Evolutionary conservation across 2,888 invertebrate species (phyloP).

Genomic region (Diploptera punctata): DNA sequence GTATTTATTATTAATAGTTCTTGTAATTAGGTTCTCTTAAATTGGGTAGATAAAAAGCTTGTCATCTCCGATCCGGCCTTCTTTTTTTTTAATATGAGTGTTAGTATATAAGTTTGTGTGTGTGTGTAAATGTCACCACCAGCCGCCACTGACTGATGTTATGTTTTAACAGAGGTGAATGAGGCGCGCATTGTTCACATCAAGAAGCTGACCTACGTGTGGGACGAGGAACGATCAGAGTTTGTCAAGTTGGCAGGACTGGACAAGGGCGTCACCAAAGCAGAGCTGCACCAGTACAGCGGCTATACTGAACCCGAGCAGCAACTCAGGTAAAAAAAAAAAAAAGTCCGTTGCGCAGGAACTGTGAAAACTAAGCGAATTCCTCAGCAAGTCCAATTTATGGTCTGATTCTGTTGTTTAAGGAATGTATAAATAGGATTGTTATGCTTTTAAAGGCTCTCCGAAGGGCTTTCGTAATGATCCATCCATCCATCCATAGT

Average conservation of each 20-base stretch:
- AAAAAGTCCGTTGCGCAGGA: too few species aligned
- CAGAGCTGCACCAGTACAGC: conserved; percentile 45
- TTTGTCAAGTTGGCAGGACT: conserved; percentile 59
- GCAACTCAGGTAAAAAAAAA: conserved; percentile 44
- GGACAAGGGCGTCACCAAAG: conserved; percentile 50
- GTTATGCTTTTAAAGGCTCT: not conserved
- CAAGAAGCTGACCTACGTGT: conserved; percentile 62
- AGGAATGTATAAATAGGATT: not conserved
- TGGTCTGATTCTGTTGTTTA: too few species aligned
- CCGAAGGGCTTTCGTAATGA: too few species aligned
- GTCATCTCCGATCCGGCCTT: too few species aligned
- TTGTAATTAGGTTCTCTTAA: too few species aligned
- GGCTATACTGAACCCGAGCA: conserved; percentile 46
- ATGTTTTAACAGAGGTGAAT: conserved; percentile 8
- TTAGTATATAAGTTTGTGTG: too few species aligned
- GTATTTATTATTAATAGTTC: too few species aligned
- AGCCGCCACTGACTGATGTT: not conserved
- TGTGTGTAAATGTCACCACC: not conserved
- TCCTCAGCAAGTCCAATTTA: too few species aligned
- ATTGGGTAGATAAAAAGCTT: too few species aligned
- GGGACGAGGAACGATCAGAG: conserved; percentile 57
- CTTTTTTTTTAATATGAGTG: too few species aligned
- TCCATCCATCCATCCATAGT: too few species aligned
- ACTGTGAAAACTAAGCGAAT: too few species aligned
- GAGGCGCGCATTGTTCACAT: conserved; percentile 57